These are phyloP conservation scores for Cygnus buccinator DNA, from an alignment of 2,113 vertebrate species.

Conservation along the genomic window DNA sequence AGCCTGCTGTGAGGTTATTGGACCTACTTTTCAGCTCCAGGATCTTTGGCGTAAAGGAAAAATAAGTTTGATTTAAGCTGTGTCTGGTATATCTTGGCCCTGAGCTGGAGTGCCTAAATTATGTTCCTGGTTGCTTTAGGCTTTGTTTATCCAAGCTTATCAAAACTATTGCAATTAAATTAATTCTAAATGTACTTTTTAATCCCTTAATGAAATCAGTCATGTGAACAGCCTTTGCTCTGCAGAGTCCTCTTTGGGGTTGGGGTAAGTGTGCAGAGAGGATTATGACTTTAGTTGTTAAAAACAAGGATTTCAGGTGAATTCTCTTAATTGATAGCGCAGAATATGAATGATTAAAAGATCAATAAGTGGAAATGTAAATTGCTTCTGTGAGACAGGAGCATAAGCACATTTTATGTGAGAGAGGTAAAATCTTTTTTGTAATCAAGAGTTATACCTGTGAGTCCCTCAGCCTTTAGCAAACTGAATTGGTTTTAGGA, in stretches of 20 bases:
- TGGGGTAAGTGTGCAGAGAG: background rate
- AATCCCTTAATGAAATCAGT: slow-evolving; percentile 45
- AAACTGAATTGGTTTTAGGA: background rate
- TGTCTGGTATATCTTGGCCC: background rate
- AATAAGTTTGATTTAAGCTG: background rate
- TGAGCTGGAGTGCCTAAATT: background rate
- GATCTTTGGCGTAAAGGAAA: background rate
- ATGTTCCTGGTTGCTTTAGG: background rate
- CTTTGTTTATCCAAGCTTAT: slow-evolving; percentile 9
- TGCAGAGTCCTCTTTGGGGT: background rate
- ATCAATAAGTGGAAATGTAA: background rate
- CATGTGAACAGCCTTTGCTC: slow-evolving; percentile 20
- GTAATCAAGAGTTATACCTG: background rate
- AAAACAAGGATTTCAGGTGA: background rate
- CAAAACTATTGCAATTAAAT: slow-evolving; percentile 19
- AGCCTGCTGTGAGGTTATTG: background rate
- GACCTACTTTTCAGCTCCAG: background rate
- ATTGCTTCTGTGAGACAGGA: background rate
- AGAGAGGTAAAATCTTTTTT: background rate
- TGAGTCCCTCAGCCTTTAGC: background rate
- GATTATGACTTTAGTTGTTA: background rate
- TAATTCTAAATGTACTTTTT: slow-evolving; percentile 19
- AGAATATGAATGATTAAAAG: background rate
- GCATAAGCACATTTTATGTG: background rate
- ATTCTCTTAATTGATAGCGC: background rate